phyloP scores from a whole-genome alignment of 2,113 vertebrate species.

The Petrocephalus microphthalmus region DNA sequence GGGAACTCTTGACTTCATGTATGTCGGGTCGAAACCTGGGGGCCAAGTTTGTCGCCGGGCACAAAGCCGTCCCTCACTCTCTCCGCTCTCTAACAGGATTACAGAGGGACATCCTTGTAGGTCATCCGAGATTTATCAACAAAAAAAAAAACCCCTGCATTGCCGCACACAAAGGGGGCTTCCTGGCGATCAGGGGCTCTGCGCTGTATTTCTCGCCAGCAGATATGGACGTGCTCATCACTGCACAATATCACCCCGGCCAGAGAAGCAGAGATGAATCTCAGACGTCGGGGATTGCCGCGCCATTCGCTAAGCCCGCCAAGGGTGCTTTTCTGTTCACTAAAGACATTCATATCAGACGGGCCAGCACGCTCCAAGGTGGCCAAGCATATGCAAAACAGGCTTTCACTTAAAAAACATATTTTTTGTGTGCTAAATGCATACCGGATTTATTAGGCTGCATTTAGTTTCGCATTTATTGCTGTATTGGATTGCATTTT shows the following conservation, averaged over 20 bases:
- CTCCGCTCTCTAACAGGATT: slow-evolving; percentile 1
- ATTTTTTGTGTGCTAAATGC: neutral
- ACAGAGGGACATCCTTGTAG: slow-evolving; percentile 8
- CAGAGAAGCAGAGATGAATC: neutral
- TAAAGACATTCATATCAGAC: neutral
- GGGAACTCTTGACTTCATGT: neutral
- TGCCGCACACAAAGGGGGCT: neutral
- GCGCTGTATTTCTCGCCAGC: neutral
- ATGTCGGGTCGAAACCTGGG: neutral
- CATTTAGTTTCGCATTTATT: neutral
- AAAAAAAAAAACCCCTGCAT: neutral
- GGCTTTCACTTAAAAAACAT: neutral
- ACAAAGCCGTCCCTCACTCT: neutral
- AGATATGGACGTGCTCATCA: neutral
- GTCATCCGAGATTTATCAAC: neutral
- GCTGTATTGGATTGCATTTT: neutral
- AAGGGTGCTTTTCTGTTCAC: neutral
- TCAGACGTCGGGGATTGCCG: neutral
- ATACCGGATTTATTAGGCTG: neutral
- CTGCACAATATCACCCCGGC: neutral
- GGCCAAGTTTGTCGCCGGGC: neutral
- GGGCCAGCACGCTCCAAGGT: neutral
- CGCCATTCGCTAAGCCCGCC: neutral
- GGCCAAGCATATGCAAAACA: neutral
- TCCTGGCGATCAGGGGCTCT: neutral